Conservation (phyloP, 2,113 vertebrate species). For the Octodon degus region DNA sequence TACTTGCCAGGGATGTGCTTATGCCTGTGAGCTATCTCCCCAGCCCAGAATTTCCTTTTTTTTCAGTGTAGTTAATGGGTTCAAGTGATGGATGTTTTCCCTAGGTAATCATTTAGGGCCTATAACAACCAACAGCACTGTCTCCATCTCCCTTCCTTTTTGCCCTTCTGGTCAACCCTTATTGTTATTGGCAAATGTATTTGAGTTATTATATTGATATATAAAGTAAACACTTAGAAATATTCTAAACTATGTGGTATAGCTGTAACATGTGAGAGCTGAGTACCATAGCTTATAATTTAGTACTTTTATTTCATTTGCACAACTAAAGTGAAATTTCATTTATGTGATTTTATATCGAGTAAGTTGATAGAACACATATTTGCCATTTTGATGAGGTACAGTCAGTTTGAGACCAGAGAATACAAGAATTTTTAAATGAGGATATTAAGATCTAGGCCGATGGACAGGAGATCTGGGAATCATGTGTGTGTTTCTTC, state of each 20-base stretch:
- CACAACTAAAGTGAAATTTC: not conserved
- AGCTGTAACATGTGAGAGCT: slow-evolving; percentile 22
- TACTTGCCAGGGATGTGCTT: too few relatives aligned
- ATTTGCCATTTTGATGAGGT: slow-evolving; percentile 48
- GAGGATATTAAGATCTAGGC: not conserved
- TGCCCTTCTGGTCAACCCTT: not conserved
- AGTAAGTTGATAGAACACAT: slow-evolving; percentile 33
- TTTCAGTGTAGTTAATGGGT: not conserved
- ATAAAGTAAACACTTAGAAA: slow-evolving; percentile 59
- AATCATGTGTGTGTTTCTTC: not conserved
- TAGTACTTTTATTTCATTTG: slow-evolving; percentile 46
- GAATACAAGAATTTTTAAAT: slow-evolving; percentile 50
- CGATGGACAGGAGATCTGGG: not conserved
- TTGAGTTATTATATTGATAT: slow-evolving; percentile 28
- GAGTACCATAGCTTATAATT: slow-evolving; percentile 59
- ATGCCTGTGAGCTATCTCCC: too few relatives aligned
- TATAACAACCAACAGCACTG: not conserved
- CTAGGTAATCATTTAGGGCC: not conserved
- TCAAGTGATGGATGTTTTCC: not conserved
- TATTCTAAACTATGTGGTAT: slow-evolving; percentile 40
- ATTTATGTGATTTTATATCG: slow-evolving; percentile 21
- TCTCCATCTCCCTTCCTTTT: not conserved
- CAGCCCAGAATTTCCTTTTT: not conserved
- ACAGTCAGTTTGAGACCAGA: not conserved
- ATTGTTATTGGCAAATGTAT: not conserved